These are phyloP conservation scores for Drosophila kuntzei DNA, from an alignment of 2,888 invertebrate species.

Conservation along the genomic window DNA sequence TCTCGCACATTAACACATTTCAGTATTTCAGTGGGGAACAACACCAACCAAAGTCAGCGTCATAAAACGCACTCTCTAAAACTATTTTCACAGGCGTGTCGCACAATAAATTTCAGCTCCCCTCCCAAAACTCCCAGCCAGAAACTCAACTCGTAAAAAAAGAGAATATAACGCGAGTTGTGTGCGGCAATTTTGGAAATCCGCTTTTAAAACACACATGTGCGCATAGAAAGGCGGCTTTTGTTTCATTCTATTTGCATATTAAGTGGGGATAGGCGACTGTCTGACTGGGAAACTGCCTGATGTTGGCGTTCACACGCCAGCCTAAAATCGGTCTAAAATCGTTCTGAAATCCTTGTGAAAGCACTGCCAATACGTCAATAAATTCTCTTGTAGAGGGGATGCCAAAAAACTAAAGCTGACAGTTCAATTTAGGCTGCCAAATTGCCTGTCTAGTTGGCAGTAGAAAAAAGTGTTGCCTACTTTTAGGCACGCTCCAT, in stretches of 20 bases:
- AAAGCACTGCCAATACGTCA: constrained; percentile 68
- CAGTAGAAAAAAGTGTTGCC: constrained; percentile 29
- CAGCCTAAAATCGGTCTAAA: constrained; percentile 44
- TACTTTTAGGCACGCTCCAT: constrained; percentile 26
- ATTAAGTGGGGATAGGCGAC: constrained; percentile 40
- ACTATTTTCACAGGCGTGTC: constrained; percentile 76
- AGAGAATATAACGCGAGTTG: constrained; percentile 33
- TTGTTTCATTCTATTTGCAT: constrained; percentile 73
- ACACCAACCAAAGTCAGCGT: constrained; percentile 19
- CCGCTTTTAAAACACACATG: constrained; percentile 69
- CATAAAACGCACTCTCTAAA: constrained; percentile 75
- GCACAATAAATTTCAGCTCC: constrained; percentile 61
- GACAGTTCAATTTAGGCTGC: constrained; percentile 74
- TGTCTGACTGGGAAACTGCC: constrained; percentile 26
- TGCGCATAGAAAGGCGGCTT: constrained; percentile 45
- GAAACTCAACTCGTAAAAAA: constrained; percentile 37
- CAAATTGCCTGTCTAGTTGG: constrained; percentile 49
- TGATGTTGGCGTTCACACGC: constrained; percentile 67
- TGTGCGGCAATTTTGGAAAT: constrained; percentile 60
- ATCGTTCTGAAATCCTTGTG: constrained; percentile 36
- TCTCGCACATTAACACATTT: constrained; percentile 78
- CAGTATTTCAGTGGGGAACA: constrained; percentile 45
- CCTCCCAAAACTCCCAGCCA: not conserved
- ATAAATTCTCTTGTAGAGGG: constrained; percentile 55
- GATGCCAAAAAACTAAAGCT: constrained; percentile 37